A percentile compares a stretch with the other conserved stretches of the same genome.
phyloP scores from a whole-genome alignment of 2,888 invertebrate species.

The Cetonia aurata region DNA sequence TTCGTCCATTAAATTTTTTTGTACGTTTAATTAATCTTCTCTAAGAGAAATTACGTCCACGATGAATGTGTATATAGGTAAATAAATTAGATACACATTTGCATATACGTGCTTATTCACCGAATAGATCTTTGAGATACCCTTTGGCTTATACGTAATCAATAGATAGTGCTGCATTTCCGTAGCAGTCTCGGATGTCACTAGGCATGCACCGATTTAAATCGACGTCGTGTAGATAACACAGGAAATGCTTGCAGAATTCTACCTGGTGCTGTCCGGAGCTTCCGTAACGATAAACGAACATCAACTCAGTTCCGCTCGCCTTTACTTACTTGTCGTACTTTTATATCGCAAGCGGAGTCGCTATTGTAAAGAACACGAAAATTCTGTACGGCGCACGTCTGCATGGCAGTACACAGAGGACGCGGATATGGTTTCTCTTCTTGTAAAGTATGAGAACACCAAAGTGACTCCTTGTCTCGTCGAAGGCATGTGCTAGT shows the following conservation, averaged over 20 bases:
- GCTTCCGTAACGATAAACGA: conserved; percentile 16
- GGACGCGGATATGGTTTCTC: too few species aligned
- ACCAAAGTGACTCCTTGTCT: conserved; percentile 2
- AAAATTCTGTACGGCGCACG: not conserved
- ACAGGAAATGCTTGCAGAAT: conserved; percentile 54
- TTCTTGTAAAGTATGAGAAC: not conserved
- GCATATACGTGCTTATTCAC: too few species aligned
- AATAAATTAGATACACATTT: too few species aligned
- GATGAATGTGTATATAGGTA: too few species aligned
- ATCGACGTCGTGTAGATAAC: conserved; percentile 56
- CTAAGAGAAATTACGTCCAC: too few species aligned
- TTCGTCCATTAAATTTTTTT: too few species aligned
- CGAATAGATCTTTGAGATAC: too few species aligned
- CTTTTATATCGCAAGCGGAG: conserved; percentile 3
- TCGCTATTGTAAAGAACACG: conserved; percentile 9
- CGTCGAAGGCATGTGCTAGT: not conserved
- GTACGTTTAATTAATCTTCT: too few species aligned
- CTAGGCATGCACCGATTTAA: conserved; percentile 52
- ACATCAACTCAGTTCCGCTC: conserved; percentile 7
- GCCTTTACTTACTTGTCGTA: conserved; percentile 5
- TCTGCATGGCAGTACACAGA: not conserved
- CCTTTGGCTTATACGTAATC: not conserved
- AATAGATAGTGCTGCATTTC: not conserved
- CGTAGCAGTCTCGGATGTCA: not conserved
- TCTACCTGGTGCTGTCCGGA: conserved; percentile 9